These are phyloP conservation scores for Oligia strigilis DNA, from an alignment of 2,888 invertebrate species.

Conservation along the genomic window DNA sequence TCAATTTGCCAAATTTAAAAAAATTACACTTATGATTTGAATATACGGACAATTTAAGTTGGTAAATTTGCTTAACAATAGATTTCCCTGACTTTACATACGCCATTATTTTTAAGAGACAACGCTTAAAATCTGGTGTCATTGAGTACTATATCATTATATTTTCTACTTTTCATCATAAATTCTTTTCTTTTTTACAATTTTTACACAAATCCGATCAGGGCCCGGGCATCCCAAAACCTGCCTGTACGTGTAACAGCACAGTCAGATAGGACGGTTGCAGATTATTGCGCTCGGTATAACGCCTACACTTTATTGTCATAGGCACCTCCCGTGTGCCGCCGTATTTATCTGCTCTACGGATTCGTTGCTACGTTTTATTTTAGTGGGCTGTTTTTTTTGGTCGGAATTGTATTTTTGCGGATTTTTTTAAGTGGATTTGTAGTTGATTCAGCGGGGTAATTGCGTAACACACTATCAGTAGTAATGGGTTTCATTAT, in stretches of 20 bases:
- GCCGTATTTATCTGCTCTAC: constrained; percentile 50
- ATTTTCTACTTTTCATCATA: not conserved
- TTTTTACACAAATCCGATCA: not conserved
- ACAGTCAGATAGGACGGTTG: constrained; percentile 63
- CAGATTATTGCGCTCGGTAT: constrained; percentile 65
- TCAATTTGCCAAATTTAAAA: not conserved
- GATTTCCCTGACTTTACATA: not conserved
- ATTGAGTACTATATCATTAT: not conserved
- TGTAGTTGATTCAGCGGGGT: not conserved
- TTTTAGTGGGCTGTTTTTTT: constrained; percentile 40
- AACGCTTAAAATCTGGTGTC: not conserved
- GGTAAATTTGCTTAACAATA: not conserved
- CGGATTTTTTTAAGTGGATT: not conserved
- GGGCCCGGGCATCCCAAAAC: not conserved
- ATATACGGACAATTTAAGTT: not conserved
- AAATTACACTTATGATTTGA: not conserved
- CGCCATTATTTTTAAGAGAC: not conserved
- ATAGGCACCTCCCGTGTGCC: constrained; percentile 53
- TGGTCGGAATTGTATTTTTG: constrained; percentile 5
- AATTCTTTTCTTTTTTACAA: not conserved
- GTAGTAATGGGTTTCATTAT: no score
- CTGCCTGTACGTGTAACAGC: constrained; percentile 36
- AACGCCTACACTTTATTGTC: constrained; percentile 66
- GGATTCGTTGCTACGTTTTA: constrained; percentile 43
- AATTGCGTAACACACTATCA: no score